Percentiles rank a stretch among this genome's conserved stretches.
Conservation (phyloP, 2,113 vertebrate species). For the Sterrhoptilus dennistouni region DNA sequence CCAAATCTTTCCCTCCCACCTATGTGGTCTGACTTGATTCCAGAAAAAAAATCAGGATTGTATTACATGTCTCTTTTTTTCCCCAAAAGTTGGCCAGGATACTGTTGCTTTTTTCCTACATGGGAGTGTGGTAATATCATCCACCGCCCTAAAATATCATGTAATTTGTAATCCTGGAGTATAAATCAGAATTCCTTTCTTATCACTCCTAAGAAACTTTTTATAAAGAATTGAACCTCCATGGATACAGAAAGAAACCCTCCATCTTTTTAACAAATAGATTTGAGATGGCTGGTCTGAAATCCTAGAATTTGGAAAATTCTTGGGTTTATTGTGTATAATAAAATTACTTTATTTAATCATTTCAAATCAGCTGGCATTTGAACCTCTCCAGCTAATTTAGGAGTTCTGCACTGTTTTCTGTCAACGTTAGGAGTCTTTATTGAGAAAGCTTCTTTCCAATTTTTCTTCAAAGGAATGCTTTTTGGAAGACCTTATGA, state of each 20-base stretch:
- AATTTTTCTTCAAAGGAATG: background rate
- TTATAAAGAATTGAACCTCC: background rate
- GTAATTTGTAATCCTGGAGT: background rate
- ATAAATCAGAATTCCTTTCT: background rate
- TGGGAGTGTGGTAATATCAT: background rate
- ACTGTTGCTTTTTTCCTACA: background rate
- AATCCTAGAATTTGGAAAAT: background rate
- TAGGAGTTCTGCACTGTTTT: background rate
- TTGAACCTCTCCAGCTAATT: background rate
- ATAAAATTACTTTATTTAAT: background rate
- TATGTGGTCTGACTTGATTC: constrained; percentile 5
- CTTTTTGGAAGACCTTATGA: background rate
- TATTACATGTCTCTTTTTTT: background rate
- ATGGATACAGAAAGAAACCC: accelerated
- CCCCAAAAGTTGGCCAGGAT: background rate
- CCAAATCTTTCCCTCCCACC: background rate
- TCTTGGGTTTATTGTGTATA: background rate
- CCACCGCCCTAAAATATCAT: background rate
- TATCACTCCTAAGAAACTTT: background rate
- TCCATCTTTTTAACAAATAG: background rate
- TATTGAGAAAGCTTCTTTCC: background rate
- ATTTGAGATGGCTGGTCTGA: background rate
- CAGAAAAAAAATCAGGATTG: background rate
- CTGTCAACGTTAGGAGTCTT: background rate
- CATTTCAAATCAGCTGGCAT: background rate